These are phyloP conservation scores for Melanocharis versteri DNA, from an alignment of 2,113 vertebrate genomes.

Conservation along the genomic window DNA sequence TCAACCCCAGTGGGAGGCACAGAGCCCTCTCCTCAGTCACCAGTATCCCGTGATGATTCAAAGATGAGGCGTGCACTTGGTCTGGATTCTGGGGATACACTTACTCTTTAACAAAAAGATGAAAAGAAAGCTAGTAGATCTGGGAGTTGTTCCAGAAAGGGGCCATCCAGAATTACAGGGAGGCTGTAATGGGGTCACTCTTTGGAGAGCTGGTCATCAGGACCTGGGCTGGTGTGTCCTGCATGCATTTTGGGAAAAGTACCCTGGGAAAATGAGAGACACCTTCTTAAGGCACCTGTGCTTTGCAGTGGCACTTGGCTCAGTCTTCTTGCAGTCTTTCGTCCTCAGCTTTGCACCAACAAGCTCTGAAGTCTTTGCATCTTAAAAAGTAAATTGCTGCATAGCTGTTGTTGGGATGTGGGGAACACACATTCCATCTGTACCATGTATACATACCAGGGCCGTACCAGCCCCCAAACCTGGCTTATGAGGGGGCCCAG, in stretches of 20 bases:
- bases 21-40: not conserved
- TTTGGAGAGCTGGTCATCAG: rapidly evolving
- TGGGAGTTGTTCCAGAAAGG: not conserved
- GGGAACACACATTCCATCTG: not conserved
- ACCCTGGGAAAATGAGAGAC: not conserved
- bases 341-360: not conserved
- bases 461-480: rapidly evolving
- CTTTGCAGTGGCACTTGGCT: not conserved
- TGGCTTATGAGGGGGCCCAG: not conserved
- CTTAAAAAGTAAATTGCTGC: not conserved
- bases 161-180: not conserved
- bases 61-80: not conserved
- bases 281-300: not conserved
- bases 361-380: not conserved
- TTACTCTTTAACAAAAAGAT: not conserved
- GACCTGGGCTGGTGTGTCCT: too few relatives aligned
- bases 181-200: not conserved
- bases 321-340: not conserved
- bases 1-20: not conserved
- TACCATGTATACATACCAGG: rapidly evolving
- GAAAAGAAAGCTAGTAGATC: not conserved
- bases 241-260: not conserved
- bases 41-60: rapidly evolving
- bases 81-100: not conserved
- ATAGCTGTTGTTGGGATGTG: not conserved